phyloP scores from a whole-genome alignment of 2,888 invertebrate genomes.

The Drosophila ezoana region DNA sequence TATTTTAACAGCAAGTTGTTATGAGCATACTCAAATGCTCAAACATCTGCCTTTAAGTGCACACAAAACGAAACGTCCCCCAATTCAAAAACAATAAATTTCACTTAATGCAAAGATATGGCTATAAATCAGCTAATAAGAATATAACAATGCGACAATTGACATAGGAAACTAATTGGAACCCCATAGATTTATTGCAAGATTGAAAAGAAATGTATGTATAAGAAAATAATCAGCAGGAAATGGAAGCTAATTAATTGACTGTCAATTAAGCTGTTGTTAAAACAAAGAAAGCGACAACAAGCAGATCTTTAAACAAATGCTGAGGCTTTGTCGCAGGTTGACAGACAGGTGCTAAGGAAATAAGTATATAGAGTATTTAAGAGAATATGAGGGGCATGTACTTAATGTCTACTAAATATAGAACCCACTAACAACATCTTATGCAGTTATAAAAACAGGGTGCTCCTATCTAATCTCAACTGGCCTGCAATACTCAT shows the following conservation, averaged over 20 bases:
- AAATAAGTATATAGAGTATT: not conserved
- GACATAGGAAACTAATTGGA: slow-evolving; percentile 24
- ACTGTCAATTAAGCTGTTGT: no score
- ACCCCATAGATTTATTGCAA: slow-evolving; percentile 19
- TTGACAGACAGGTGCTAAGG: no score
- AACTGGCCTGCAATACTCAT: slow-evolving; percentile 10
- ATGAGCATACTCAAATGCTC: not conserved
- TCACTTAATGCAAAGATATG: slow-evolving; percentile 25
- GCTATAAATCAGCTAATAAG: slow-evolving; percentile 26
- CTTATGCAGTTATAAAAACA: not conserved
- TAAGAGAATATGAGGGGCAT: not conserved
- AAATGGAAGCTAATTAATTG: not conserved
- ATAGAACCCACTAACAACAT: not conserved
- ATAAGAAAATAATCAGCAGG: slow-evolving; percentile 1
- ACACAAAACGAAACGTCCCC: not conserved
- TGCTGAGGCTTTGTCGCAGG: no score
- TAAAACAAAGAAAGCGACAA: not conserved
- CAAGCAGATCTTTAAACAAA: no score
- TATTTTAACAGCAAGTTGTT: no score
- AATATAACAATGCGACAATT: slow-evolving; percentile 15
- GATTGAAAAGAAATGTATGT: slow-evolving; percentile 1
- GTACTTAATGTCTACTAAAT: not conserved
- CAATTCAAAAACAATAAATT: slow-evolving; percentile 45
- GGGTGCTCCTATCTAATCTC: not conserved
- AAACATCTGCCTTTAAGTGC: no score